These are phyloP conservation scores for Bathybates hornii DNA, from an alignment of 2,113 vertebrate species.

Conservation along the genomic window DNA sequence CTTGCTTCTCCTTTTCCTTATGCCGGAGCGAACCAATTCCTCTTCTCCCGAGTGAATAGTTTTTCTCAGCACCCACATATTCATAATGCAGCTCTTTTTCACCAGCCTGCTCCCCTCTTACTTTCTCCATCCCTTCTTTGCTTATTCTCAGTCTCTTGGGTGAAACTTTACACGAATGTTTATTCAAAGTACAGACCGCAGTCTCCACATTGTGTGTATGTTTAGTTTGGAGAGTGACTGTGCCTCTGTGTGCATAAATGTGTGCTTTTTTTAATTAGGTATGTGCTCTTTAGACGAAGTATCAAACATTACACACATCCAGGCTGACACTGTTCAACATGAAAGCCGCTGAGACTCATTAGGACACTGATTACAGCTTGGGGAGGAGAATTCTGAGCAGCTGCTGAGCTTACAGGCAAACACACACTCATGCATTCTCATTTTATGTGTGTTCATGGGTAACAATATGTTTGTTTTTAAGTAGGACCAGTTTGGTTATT, in stretches of 20 bases:
- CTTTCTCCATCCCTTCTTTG: not conserved
- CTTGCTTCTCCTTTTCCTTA: not conserved
- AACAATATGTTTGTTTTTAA: not conserved
- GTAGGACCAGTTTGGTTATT: not conserved
- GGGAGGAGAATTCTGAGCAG: conserved; percentile 27
- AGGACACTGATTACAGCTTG: conserved; percentile 39
- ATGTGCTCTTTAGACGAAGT: not conserved
- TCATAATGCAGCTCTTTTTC: not conserved
- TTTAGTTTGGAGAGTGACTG: not conserved
- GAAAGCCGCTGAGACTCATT: conserved; percentile 53
- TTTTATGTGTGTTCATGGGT: not conserved
- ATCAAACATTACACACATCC: conserved; percentile 8
- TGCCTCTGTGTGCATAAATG: not conserved
- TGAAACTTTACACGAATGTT: not conserved
- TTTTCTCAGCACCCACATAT: not conserved
- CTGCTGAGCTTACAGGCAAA: not conserved
- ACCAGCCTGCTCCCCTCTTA: not conserved
- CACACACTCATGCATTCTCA: not conserved
- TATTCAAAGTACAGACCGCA: not conserved
- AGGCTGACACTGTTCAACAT: conserved; percentile 32
- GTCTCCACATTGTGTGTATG: not conserved
- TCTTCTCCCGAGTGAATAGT: not conserved
- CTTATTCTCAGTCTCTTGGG: not conserved
- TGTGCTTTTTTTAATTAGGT: not conserved
- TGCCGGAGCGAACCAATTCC: not conserved